These are phyloP conservation scores for Lutjanus campechanus DNA, from an alignment of 2,797 vertebrate genomes.

Conservation along the genomic window DNA sequence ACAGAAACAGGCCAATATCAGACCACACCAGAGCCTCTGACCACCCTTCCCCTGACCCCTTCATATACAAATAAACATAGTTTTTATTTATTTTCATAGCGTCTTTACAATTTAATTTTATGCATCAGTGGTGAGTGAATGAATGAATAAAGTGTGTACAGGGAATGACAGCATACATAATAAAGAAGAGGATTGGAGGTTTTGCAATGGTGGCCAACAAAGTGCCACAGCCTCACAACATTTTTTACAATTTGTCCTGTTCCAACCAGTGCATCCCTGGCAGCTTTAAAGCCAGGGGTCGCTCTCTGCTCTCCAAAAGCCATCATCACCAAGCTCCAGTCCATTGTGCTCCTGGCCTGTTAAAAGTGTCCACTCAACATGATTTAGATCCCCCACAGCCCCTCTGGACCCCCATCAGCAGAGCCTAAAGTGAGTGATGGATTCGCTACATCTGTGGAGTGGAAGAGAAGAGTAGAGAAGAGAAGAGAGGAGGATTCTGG, in stretches of 20 bases:
- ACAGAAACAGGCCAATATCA: constrained; percentile 34
- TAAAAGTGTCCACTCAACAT: constrained; percentile 72
- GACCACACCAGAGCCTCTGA: constrained; percentile 20
- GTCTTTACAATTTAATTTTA: constrained; percentile 38
- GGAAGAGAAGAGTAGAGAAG: constrained; percentile 48
- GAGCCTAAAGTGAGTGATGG: constrained; percentile 65
- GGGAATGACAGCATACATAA: constrained; percentile 18
- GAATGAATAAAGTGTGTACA: constrained; percentile 25
- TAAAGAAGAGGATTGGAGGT: constrained; percentile 1
- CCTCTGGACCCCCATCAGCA: constrained; percentile 60
- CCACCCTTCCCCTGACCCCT: constrained; percentile 13
- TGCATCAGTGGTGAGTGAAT: constrained; percentile 39
- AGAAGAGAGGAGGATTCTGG: constrained; percentile 56
- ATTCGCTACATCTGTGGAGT: constrained; percentile 66
- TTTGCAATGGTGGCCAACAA: not conserved
- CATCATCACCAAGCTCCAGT: constrained; percentile 29
- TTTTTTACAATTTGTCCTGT: constrained; percentile 12
- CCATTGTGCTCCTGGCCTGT: constrained; percentile 36
- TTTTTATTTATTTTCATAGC: constrained; percentile 32
- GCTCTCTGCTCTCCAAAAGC: constrained; percentile 33
- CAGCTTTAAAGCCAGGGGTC: constrained; percentile 41
- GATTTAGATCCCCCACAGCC: constrained; percentile 63
- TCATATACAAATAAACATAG: constrained; percentile 26
- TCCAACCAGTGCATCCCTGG: constrained; percentile 1
- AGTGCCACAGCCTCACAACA: not conserved